phyloP scores from a whole-genome alignment of 2,888 invertebrate species.

The Oscheius myriophilus region DNA sequence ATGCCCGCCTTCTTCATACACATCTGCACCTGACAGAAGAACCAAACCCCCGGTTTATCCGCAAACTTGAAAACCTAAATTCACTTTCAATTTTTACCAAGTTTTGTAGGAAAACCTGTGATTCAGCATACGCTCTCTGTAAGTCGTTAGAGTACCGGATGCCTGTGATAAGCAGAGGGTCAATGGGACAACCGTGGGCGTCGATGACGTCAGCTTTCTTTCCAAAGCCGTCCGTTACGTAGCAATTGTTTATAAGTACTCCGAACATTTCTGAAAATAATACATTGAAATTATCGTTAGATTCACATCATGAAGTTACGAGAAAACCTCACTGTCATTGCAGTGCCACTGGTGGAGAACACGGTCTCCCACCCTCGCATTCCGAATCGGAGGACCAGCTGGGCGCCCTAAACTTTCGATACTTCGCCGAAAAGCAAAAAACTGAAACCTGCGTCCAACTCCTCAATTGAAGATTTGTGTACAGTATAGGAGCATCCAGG shows the following conservation, averaged over 20 bases:
- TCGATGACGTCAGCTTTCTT: conserved; percentile 69
- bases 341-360: conserved; percentile 71
- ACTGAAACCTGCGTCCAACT: conserved; percentile 43
- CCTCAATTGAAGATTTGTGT: conserved; percentile 65
- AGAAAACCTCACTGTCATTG: conserved; percentile 64
- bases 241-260: conserved; percentile 70
- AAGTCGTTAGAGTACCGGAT: conserved; percentile 69
- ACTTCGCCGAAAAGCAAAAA: background rate
- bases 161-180: conserved; percentile 69
- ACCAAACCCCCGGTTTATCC: conserved; percentile 71
- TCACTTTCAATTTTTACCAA: background rate
- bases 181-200: conserved; percentile 65
- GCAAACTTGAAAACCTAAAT: conserved; percentile 70
- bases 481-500: conserved; percentile 70
- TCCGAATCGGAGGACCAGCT: conserved; percentile 68
- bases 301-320: background rate
- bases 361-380: conserved; percentile 69
- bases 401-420: conserved; percentile 46
- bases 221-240: conserved; percentile 70
- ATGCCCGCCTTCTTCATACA: conserved; percentile 70
- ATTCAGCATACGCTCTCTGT: conserved; percentile 70
- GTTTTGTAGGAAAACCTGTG: conserved; percentile 35
- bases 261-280: conserved; percentile 69
- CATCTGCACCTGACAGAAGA: conserved; percentile 71
- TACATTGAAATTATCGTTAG: background rate